Percentiles rank a stretch among this genome's conserved stretches.
phyloP scores from a whole-genome alignment of 2,797 vertebrate species.

The Tolypeutes matacus region DNA sequence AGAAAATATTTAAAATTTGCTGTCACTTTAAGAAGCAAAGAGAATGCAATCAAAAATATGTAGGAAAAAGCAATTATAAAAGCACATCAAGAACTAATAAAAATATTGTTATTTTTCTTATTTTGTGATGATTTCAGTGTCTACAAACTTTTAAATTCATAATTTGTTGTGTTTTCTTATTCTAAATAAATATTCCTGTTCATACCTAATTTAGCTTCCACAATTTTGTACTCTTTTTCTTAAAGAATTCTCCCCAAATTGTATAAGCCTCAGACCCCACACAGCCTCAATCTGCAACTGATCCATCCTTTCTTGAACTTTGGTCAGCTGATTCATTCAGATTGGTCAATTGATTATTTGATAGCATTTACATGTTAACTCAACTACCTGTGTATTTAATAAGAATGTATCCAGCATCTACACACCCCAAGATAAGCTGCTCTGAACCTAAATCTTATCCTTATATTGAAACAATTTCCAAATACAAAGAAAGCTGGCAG shows the following conservation, averaged over 20 bases:
- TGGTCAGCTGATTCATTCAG: neutral
- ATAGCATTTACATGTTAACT: neutral
- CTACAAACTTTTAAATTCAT: neutral
- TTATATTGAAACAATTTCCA: conserved; percentile 39
- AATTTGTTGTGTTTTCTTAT: conserved; percentile 13
- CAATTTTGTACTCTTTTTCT: conserved; percentile 52
- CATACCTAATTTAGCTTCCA: neutral
- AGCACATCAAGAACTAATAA: neutral
- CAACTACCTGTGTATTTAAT: neutral
- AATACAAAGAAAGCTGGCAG: neutral
- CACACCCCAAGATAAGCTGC: neutral
- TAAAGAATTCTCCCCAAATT: neutral
- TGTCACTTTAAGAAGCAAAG: conserved; percentile 41
- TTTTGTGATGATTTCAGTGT: conserved; percentile 32
- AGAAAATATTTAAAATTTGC: conserved; percentile 38
- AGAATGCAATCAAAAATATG: neutral
- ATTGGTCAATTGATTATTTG: neutral
- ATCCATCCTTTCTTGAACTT: neutral
- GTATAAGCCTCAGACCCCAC: neutral
- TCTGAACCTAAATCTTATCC: conserved; percentile 2
- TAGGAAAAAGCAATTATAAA: neutral
- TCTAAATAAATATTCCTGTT: conserved; percentile 45
- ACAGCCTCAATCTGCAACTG: neutral
- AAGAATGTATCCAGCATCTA: neutral
- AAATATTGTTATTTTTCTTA: conserved; percentile 35